phyloP scores from a whole-genome alignment of 2,113 vertebrate species.

The Strix aluco region DNA sequence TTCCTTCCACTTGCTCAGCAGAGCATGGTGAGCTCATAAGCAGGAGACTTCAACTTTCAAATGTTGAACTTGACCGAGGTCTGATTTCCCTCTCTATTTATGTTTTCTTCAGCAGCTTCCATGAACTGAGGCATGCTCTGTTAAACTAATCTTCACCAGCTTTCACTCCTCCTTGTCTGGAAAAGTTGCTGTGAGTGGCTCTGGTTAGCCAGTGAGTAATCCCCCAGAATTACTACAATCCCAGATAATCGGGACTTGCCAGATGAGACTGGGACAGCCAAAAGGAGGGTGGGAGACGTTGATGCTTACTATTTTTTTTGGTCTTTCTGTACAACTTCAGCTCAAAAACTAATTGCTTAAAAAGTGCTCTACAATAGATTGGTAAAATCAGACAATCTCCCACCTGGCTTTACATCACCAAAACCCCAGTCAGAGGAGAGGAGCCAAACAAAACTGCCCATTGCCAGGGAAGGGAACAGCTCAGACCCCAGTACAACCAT shows the following conservation, averaged over 20 bases:
- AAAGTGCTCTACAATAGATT: not conserved
- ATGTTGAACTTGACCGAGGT: not conserved
- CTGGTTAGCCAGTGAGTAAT: not conserved
- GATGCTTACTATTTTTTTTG: not conserved
- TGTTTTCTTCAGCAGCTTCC: conserved; percentile 21
- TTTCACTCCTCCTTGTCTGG: conserved; percentile 43
- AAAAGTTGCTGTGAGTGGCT: not conserved
- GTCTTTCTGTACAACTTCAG: not conserved
- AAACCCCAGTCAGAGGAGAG: not conserved
- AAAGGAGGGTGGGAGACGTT: not conserved
- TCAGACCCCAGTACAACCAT: not conserved
- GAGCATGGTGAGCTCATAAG: conserved; percentile 51
- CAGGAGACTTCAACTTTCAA: conserved; percentile 50
- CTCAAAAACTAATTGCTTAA: not conserved
- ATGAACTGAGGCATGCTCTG: not conserved
- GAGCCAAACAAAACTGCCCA: not conserved
- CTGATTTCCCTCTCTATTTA: conserved; percentile 1
- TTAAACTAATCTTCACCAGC: not conserved
- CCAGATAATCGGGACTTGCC: not conserved
- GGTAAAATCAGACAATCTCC: not conserved
- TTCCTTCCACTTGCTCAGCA: conserved; percentile 58
- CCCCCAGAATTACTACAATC: not conserved
- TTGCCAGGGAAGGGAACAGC: not conserved
- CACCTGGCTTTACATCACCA: not conserved
- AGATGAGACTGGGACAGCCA: not conserved